Evolutionary conservation across 2,888 invertebrate species (phyloP), one percentile per base, ranked within the genome.

Genomic region (Hoplodrina ambigua): DNA sequence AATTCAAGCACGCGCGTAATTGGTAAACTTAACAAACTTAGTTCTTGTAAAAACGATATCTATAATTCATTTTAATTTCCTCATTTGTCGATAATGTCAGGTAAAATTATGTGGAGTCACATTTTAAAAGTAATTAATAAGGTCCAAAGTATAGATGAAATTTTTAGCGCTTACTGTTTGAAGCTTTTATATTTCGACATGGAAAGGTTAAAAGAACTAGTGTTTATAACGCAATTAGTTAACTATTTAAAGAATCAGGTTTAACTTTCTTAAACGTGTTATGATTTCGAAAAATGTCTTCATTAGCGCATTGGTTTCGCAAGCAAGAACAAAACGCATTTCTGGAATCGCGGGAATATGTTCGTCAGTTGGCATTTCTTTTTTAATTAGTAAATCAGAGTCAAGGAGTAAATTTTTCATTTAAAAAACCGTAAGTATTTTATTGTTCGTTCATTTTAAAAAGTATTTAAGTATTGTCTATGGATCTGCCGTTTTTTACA

Each of bases 241-340:
- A 83, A 83, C 66, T 84, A 87, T 87, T 66, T 72, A 72, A 84
- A 82, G 80, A 86, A 88, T 85, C 82, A 71, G 68, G 85, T 79
- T 77, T 84, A 78, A 79, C 79, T 87, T 84, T 86, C 83, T 62
- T 80, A 86, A 85, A 84, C 82, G 85, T 83, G 88, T 85, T 87
- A 90, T 89, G 88, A 89, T 89, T 91, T 88, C 84, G 78, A 86
- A 88, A 90, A 90, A 91, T 89, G 88, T 88, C 88, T 90, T 88
- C 87, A 89, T 91, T 88, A 88, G 81, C 85, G 85, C 83, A 80
- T 86, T 83, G 77, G 82, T 84, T 87, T 84, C 86, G 82, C 82
- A 75, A 71, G 85, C 82, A 85, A 84, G 77, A 84, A 85, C 76
- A 86, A 80, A 84, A 85, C 78, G 88, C 84, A 81, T 78, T 82